Percentiles rank a stretch among this genome's conserved stretches.
Evolutionary conservation across 1,140 invertebrate species (phyloP).

Genomic region (Drosophila sturtevanti): DNA sequence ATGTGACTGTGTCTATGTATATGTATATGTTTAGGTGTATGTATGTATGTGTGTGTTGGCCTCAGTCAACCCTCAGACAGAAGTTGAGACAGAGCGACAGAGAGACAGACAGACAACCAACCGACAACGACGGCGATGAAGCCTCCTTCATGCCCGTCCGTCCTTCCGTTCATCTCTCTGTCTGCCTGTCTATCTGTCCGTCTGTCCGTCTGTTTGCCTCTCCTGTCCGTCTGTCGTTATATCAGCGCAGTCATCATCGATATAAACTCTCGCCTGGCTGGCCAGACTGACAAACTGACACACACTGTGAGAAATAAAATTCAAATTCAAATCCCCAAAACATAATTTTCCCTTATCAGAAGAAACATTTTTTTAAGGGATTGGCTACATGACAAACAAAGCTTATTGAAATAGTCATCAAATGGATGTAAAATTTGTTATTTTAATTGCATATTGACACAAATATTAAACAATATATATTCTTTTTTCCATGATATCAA

Average conservation of each 20-base stretch:
- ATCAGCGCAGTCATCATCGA: constrained; percentile 77
- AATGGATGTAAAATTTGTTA: too few relatives aligned
- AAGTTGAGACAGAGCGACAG: constrained; percentile 24
- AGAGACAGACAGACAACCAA: constrained; percentile 29
- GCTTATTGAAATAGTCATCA: too few relatives aligned
- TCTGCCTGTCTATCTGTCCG: background rate
- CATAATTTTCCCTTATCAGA: too few relatives aligned
- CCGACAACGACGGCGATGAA: constrained; percentile 23
- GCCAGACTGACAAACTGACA: constrained; percentile 47
- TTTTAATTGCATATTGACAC: too few relatives aligned
- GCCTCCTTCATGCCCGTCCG: constrained; percentile 22
- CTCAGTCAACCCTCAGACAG: constrained; percentile 50
- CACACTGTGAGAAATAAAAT: background rate
- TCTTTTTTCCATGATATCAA: too few relatives aligned
- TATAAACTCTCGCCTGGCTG: constrained; percentile 67
- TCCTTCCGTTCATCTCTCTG: background rate
- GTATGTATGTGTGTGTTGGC: constrained; percentile 24
- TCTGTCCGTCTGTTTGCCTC: constrained; percentile 21
- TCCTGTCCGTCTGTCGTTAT: constrained; percentile 59
- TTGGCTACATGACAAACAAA: too few relatives aligned
- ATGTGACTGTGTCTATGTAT: constrained; percentile 20
- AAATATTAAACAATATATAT: too few relatives aligned
- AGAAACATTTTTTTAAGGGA: too few relatives aligned
- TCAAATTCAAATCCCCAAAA: too few relatives aligned
- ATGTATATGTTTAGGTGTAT: constrained; percentile 12